These are phyloP conservation scores for Microtus oregoni DNA, from an alignment of 2,113 vertebrate species.

Conservation along the genomic window DNA sequence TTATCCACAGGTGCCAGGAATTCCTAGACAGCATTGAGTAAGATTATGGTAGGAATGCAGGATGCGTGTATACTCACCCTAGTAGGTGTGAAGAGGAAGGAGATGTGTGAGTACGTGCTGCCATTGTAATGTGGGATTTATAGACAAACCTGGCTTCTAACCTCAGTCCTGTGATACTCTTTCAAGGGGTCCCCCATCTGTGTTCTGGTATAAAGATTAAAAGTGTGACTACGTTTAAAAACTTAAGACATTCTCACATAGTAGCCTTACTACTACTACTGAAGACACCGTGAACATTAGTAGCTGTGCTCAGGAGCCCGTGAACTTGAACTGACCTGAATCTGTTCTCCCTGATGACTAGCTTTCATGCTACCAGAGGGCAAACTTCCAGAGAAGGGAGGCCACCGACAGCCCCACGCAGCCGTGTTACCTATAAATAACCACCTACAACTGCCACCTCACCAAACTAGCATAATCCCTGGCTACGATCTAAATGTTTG, in stretches of 20 bases:
- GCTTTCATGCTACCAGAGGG: background rate
- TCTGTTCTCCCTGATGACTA: too few species aligned
- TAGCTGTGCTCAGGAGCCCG: too few species aligned
- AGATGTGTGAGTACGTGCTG: background rate
- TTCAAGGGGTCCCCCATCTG: background rate
- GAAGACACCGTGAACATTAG: background rate
- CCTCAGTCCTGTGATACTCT: background rate
- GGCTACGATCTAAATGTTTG: background rate
- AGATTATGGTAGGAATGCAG: rapidly evolving
- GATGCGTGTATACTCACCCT: background rate
- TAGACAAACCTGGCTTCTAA: background rate
- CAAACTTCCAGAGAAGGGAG: background rate
- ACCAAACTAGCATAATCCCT: background rate
- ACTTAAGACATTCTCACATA: background rate
- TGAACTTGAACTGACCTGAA: background rate
- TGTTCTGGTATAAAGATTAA: background rate
- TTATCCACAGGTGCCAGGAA: background rate
- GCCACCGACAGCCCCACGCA: too few species aligned
- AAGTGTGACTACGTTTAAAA: background rate
- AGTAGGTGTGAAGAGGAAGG: background rate
- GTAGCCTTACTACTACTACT: background rate
- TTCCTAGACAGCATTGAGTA: rapidly evolving
- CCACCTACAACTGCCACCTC: background rate
- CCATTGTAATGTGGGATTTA: too few species aligned
- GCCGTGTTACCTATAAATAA: too few species aligned